Conservation (phyloP, 2,888 invertebrate species). For the Dyspetes luteomarginatus region DNA sequence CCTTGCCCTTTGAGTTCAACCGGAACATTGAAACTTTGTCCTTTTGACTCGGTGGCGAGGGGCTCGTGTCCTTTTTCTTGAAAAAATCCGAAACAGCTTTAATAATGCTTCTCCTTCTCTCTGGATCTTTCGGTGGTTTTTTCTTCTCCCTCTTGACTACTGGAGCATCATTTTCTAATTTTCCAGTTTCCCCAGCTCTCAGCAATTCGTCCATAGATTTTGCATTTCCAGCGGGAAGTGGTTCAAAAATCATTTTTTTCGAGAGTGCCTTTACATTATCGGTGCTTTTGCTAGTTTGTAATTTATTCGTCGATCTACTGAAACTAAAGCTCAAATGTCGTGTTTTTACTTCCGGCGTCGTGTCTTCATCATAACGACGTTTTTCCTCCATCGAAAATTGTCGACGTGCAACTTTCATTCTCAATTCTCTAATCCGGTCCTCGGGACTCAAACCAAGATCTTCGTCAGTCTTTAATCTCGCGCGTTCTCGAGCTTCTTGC, state of each 20-base stretch:
- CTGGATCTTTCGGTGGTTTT: conserved; percentile 87
- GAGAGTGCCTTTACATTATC: conserved; percentile 79
- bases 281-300: conserved; percentile 81
- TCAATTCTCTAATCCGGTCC: conserved; percentile 86
- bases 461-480: conserved; percentile 89
- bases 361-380: conserved; percentile 71
- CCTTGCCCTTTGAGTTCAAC: conserved; percentile 87
- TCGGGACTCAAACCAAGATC: conserved; percentile 90
- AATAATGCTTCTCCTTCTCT: conserved; percentile 92
- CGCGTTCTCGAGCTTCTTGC: conserved; percentile 87
- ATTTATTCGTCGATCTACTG: conserved; percentile 69
- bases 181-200: conserved; percentile 58
- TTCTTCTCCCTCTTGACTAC: conserved; percentile 82
- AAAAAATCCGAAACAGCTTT: conserved; percentile 94
- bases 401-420: conserved; percentile 82
- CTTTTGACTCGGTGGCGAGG: conserved; percentile 79
- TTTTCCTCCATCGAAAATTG: conserved; percentile 79
- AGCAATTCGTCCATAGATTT: conserved; percentile 81
- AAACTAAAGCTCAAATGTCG: conserved; percentile 74
- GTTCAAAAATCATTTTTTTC: conserved; percentile 72
- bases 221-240: conserved; percentile 71
- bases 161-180: conserved; percentile 57
- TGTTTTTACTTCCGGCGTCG: conserved; percentile 65
- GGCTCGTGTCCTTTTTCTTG: conserved; percentile 87
- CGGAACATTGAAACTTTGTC: conserved; percentile 86